A percentile compares a stretch with the other conserved stretches of the same genome.
Evolutionary conservation across 2,888 invertebrate species (phyloP).

Genomic region (Aphidoletes aphidimyza): DNA sequence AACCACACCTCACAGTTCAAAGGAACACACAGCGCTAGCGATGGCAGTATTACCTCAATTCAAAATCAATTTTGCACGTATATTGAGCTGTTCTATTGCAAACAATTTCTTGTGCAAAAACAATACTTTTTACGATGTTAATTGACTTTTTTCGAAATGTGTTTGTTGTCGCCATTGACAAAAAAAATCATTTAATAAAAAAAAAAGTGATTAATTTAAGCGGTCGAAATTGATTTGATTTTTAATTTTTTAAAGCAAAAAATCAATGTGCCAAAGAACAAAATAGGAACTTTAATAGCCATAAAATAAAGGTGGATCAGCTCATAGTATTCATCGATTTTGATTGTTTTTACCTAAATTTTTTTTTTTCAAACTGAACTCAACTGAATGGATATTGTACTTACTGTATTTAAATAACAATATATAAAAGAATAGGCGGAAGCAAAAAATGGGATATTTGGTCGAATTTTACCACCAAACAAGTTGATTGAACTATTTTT

Average conservation of each 20-base stretch:
- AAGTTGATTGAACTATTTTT: neutral
- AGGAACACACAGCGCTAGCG: no score
- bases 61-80: no score
- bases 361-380: neutral
- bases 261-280: neutral
- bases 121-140: neutral
- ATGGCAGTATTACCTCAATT: no score
- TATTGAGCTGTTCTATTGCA: no score
- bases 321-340: neutral
- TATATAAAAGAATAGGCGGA: neutral
- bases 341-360: conserved; percentile 7
- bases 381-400: neutral
- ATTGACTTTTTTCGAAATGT: neutral
- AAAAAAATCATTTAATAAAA: neutral
- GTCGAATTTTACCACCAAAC: neutral
- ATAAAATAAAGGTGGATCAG: no score
- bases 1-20: no score
- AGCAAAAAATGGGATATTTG: neutral
- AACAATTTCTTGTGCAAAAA: no score
- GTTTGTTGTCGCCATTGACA: neutral
- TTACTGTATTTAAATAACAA: neutral
- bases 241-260: neutral
- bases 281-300: neutral
- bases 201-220: neutral
- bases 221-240: neutral